phyloP scores from a whole-genome alignment of 1,140 invertebrate species.

The Bilobella aurantiaca region DNA sequence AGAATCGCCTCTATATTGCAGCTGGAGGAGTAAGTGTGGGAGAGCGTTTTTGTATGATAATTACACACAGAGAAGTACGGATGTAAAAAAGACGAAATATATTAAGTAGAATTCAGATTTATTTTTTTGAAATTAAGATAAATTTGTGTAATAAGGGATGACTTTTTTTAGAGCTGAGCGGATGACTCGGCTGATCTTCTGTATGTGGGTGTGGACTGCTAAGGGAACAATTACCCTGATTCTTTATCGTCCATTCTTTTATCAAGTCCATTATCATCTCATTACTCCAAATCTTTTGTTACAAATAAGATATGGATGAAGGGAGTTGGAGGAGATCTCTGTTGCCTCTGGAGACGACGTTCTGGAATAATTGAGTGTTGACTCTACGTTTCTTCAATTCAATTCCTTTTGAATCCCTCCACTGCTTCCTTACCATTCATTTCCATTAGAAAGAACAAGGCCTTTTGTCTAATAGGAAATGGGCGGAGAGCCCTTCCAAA shows the following conservation, averaged over 20 bases:
- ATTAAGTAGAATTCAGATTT: no score
- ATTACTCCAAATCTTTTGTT: conserved; percentile 8
- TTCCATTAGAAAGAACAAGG: conserved; percentile 1
- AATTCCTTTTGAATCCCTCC: neutral
- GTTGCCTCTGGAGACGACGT: neutral
- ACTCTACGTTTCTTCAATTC: neutral
- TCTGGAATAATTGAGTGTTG: conserved; percentile 4
- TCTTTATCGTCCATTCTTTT: neutral
- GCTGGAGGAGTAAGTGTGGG: no score
- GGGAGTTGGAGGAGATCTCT: neutral
- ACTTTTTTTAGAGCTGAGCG: neutral
- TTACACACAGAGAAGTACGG: no score
- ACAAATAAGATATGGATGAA: neutral
- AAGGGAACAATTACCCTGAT: neutral
- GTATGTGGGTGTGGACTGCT: neutral
- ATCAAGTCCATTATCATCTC: conserved; percentile 1
- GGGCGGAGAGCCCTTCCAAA: neutral
- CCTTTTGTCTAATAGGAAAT: neutral
- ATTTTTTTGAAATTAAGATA: neutral
- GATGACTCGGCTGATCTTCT: neutral
- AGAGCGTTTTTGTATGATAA: no score
- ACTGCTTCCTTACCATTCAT: neutral
- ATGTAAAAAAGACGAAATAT: no score
- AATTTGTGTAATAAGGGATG: neutral
- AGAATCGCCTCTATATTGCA: no score